Evolutionary conservation across 23 tunicate genomes (phyloP).

Genomic region (Ascidia mentula): DNA sequence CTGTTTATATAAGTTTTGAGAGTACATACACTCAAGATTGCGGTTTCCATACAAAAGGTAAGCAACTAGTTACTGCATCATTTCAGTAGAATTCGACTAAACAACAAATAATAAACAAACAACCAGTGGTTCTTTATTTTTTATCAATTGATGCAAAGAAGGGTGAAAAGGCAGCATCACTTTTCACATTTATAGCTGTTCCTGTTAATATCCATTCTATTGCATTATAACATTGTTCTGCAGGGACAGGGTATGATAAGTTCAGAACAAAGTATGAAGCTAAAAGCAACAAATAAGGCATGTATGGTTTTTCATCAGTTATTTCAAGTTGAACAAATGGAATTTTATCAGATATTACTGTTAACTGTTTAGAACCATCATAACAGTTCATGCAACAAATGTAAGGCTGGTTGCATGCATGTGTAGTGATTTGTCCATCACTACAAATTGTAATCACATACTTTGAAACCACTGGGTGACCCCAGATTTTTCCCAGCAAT

Average conservation of each 20-base stretch:
- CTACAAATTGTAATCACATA: background rate
- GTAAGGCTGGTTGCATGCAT: background rate
- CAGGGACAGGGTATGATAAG: background rate
- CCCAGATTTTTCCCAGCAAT: background rate
- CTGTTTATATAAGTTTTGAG: no score
- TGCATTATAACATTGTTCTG: background rate
- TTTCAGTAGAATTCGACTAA: no score
- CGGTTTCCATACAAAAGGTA: no score
- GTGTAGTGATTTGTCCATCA: background rate
- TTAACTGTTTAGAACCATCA: background rate
- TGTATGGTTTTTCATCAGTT: background rate
- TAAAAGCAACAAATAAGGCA: background rate
- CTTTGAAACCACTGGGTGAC: background rate
- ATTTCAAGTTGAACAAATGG: background rate
- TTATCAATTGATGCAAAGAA: no score
- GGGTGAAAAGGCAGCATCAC: no score
- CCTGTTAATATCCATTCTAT: background rate
- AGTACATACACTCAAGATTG: no score
- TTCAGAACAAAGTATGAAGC: background rate
- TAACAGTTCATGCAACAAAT: background rate
- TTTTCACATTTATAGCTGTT: no score
- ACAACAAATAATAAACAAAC: no score
- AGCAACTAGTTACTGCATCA: no score
- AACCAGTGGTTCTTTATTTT: no score
- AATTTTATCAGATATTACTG: background rate